Base-by-base conservation (phyloP, 2,888 invertebrate genomes). In the Diarsia mendica region DNA sequence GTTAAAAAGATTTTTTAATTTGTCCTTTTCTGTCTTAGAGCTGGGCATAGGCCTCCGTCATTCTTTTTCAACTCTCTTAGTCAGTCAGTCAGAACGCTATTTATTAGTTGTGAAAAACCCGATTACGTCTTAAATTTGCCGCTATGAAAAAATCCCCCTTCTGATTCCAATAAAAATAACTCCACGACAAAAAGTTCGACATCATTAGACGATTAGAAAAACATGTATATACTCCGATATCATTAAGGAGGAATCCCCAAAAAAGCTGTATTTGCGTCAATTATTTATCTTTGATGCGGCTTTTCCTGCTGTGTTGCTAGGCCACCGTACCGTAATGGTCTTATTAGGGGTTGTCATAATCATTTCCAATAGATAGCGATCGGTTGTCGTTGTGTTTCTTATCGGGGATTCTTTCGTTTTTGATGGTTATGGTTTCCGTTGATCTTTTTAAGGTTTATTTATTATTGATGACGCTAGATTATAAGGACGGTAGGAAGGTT, bases 271-370 rank as follows among this genome's bases (percentile, higher is more conserved):
- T 72, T 2, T 73, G 75, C 75, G 80, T 77, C 80, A 82, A 85
- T 85, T 75, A 82, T 82, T 60, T 77, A 60, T 82, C 74, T 83
- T 79, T 68, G 68, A 77, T 65, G 77, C 51, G 58, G 11, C 10
- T 71, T 84, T 85, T 79, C 84, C 85, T 85, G 63, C 28, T 79
- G 28, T 69, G 76, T 79, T 82, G 76, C 74, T 66, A 79, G 2
- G 72, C 15, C 11, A 60, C 28, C 48, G 64, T 49, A n/a, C 18
- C 66, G 51, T 74, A 67, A 82, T 72, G 74, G 51, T 58, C 73
- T 83, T 82, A 76, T 72, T 81, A 77, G 48, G 69, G 44, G 51
- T 74, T 63, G 66, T 51, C 65, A 79, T 79, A 82, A 83, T 78
- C 48, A 71, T 73, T 82, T 68, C 20, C 61, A 53, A 84, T 72